phyloP scores from a whole-genome alignment of 1,140 invertebrate species.

The Melipona quadrifasciata region DNA sequence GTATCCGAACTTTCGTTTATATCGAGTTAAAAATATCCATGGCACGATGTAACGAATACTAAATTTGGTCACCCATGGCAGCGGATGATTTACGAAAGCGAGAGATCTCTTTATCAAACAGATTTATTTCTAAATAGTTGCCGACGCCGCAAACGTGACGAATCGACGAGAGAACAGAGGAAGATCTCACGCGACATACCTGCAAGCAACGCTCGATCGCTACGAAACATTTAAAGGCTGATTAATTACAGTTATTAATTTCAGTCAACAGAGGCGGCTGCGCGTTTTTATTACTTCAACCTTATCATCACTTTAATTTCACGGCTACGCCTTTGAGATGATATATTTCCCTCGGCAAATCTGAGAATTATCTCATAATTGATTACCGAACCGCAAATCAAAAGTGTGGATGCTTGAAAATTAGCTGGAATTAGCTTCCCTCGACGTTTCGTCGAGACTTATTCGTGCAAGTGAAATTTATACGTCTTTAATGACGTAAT shows the following conservation, averaged over 20 bases:
- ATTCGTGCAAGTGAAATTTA: background rate
- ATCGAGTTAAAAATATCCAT: background rate
- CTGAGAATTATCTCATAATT: background rate
- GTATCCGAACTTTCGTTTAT: background rate
- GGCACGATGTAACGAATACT: too few relatives aligned
- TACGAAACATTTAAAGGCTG: constrained; percentile 7
- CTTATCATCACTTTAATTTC: constrained; percentile 23
- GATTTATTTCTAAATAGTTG: background rate
- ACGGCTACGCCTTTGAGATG: background rate
- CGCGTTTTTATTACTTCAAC: background rate
- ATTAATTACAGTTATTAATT: constrained; percentile 28
- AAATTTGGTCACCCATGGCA: background rate
- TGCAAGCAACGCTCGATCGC: background rate
- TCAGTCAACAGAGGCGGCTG: background rate
- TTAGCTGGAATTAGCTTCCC: background rate
- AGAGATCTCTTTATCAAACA: background rate
- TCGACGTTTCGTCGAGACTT: background rate
- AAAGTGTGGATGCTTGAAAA: background rate
- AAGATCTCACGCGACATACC: background rate
- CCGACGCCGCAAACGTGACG: background rate
- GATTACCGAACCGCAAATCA: background rate
- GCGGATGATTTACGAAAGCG: background rate
- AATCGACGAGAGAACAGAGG: background rate
- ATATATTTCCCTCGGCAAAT: background rate
- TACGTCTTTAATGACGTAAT: background rate